phyloP scores from a whole-genome alignment of 2,888 invertebrate genomes.

The Tinea pellionella region DNA sequence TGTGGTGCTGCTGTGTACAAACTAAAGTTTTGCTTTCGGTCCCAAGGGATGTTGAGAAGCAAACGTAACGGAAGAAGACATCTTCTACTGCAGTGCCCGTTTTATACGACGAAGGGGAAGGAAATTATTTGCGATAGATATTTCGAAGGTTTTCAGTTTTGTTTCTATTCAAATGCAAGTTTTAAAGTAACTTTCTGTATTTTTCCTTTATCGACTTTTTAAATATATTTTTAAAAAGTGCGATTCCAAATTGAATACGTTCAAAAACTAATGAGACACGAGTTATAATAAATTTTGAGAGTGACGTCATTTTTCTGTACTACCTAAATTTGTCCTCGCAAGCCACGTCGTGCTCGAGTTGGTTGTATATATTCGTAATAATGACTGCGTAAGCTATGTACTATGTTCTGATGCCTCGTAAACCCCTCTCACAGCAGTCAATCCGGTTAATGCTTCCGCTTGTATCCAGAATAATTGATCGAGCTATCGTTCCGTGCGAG shows the following conservation, averaged over 20 bases:
- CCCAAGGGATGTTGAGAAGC: neutral
- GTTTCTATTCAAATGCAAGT: neutral
- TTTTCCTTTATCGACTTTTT: neutral
- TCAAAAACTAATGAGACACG: too few relatives aligned
- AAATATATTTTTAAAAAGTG: too few relatives aligned
- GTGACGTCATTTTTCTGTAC: too few relatives aligned
- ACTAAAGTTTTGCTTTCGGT: neutral
- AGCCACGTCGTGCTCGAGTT: too few relatives aligned
- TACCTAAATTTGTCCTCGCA: too few relatives aligned
- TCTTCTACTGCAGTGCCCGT: neutral
- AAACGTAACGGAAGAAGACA: slow-evolving; percentile 8
- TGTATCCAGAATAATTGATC: neutral
- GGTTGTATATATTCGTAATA: neutral
- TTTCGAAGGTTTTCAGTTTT: neutral
- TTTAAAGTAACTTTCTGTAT: neutral
- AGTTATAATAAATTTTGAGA: too few relatives aligned
- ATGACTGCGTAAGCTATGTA: neutral
- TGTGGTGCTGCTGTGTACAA: neutral
- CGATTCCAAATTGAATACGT: too few relatives aligned
- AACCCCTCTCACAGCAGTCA: neutral
- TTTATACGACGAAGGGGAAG: neutral
- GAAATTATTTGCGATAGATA: slow-evolving; percentile 5
- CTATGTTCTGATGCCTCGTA: neutral
- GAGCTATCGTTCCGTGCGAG: too few relatives aligned
- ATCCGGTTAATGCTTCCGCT: neutral